A percentile compares a stretch with the other conserved stretches of the same genome.
These are phyloP conservation scores for Helarctos malayanus DNA, from an alignment of 2,797 vertebrate species.

Conservation along the genomic window DNA sequence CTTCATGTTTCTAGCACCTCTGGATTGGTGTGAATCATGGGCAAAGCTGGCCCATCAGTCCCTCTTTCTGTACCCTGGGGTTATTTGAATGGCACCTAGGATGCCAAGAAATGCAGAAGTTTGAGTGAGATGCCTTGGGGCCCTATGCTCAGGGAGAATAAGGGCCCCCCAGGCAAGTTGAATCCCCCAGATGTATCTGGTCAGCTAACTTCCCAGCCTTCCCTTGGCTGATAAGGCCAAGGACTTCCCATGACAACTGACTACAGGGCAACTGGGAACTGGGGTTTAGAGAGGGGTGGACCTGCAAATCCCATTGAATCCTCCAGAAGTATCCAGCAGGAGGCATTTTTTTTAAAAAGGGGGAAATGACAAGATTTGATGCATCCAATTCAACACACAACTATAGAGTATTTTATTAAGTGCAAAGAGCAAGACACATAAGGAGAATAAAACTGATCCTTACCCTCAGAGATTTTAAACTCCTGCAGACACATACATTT, in stretches of 20 bases:
- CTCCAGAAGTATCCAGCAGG: background rate
- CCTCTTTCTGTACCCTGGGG: background rate
- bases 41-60: background rate
- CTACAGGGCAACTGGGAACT: background rate
- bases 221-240: background rate
- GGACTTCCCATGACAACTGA: background rate
- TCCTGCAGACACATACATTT: background rate
- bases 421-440: background rate
- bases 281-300: background rate
- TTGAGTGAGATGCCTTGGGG: background rate
- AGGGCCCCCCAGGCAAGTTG: background rate
- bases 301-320: background rate
- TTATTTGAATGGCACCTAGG: background rate
- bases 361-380: background rate
- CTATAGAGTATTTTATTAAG: background rate
- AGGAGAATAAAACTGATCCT: slow-evolving; percentile 28
- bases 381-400: background rate
- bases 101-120: background rate
- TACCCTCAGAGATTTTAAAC: slow-evolving; percentile 50
- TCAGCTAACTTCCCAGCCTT: background rate
- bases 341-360: background rate
- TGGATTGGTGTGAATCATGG: background rate
- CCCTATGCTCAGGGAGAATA: background rate
- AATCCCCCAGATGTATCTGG: background rate
- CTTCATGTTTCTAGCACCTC: background rate